Evolutionary conservation across 2,797 vertebrate genomes (phyloP), one percentile per base, ranked within the genome.

Genomic region (Acropternis orthonyx): DNA sequence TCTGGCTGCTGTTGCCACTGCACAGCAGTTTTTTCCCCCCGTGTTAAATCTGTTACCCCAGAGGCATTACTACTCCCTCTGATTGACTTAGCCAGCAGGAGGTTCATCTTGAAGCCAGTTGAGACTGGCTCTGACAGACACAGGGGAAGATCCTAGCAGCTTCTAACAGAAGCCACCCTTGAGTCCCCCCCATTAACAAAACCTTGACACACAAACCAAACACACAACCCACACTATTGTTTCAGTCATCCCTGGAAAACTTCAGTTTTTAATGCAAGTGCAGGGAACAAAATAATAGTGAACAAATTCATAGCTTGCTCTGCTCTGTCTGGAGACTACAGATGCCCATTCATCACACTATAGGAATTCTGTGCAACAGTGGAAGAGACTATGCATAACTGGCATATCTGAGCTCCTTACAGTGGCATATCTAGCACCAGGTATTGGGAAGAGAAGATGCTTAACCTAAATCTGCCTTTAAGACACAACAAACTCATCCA

Each of bases 111-210:
- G 22, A 32, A 58, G 41, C 13, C 5, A 22, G 26, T 17, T 49
- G 61, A 32, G 26, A 36, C 7, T 14, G 32, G 26, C 27, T 58
- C 32, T 27, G 21, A 22, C 14, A 30, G 49, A 67, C 27, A 43
- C 0, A 30, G 7, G 17, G 14, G 11, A 66, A 32, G 43, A 12
- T 13, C 41, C 21, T 36, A 18, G 36, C 6, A 67, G 44, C 27
- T 51, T 51, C 44, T 59, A 27, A 37, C 9, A 51, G 18, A 75
- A 67, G 37, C 17, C 22, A 18, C 17, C 4, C 26, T 11, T 58
- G 13, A 39, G 55, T 3, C 3, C 7, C 5, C 5, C 10, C 11
- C 2, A 1, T 16, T 46, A 69, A 46, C 8, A 69, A 46, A 61
- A 39, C 13, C 28, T 46, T 24, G 34, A 54, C 13, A 46, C 8